Evolutionary conservation across 1,140 invertebrate genomes (phyloP).

Genomic region (Calephelis nemesis): DNA sequence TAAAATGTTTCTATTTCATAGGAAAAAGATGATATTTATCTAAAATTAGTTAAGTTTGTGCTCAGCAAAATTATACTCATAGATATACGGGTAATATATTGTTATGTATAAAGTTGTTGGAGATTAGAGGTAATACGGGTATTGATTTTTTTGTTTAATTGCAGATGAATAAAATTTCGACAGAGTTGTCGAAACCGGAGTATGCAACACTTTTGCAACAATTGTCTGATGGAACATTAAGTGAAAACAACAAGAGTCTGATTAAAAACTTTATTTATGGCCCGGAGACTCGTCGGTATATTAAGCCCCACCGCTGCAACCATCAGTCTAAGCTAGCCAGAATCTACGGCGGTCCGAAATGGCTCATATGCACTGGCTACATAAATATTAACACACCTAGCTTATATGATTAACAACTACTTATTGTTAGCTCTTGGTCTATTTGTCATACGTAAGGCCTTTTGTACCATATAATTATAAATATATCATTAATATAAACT

Average conservation of each 20-base stretch:
- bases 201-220: slow-evolving; percentile 57
- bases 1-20: no score
- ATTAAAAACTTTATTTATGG: slow-evolving; percentile 55
- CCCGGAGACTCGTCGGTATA: slow-evolving; percentile 61
- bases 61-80: no score
- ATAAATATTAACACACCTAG: slow-evolving; percentile 68
- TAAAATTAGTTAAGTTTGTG: no score
- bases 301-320: slow-evolving; percentile 70
- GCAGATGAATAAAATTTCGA: slow-evolving; percentile 64
- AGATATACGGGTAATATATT: no score
- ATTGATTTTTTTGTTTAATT: no score
- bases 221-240: slow-evolving; percentile 50
- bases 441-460: no score
- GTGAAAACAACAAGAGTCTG: slow-evolving; percentile 43
- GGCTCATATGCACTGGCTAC: slow-evolving; percentile 69
- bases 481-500: no score
- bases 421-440: not conserved
- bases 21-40: no score
- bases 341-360: slow-evolving; percentile 66
- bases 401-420: slow-evolving; percentile 53
- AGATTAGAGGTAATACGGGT: no score
- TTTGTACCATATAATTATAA: no score
- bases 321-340: slow-evolving; percentile 57
- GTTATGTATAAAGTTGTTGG: no score
- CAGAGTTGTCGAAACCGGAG: slow-evolving; percentile 62